phyloP scores from a whole-genome alignment of 2,888 invertebrate genomes.

The Scaeva pyrastri region DNA sequence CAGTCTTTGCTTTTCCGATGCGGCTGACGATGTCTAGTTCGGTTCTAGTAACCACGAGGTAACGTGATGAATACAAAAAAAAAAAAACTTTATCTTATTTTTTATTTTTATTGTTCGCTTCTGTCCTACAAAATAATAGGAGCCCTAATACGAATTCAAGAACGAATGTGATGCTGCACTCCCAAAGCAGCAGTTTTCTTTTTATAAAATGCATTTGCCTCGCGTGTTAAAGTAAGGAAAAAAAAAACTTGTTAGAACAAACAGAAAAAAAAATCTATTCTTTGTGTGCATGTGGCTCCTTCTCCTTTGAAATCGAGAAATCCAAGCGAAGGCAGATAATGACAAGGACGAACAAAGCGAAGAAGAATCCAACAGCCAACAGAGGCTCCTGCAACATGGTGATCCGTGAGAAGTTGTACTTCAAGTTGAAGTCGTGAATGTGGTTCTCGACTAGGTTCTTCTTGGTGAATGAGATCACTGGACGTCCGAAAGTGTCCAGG shows the following conservation, averaged over 20 bases:
- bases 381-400: slow-evolving; percentile 97
- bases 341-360: slow-evolving; percentile 94
- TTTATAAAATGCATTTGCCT: slow-evolving; percentile 28
- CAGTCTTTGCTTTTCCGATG: too few species aligned
- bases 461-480: slow-evolving; percentile 92
- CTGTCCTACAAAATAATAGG: slow-evolving; percentile 48
- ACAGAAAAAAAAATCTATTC: slow-evolving; percentile 80
- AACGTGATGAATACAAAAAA: background rate
- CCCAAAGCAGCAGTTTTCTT: slow-evolving; percentile 1
- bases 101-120: slow-evolving; percentile 40
- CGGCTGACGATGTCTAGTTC: too few species aligned
- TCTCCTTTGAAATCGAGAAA: slow-evolving; percentile 94
- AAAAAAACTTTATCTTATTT: slow-evolving; percentile 1
- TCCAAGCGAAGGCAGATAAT: slow-evolving; percentile 98
- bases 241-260: slow-evolving; percentile 35
- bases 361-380: slow-evolving; percentile 94
- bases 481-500: slow-evolving; percentile 96
- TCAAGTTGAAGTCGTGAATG: slow-evolving; percentile 96
- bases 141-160: slow-evolving; percentile 46
- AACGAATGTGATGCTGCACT: slow-evolving; percentile 42
- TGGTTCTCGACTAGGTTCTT: slow-evolving; percentile 97
- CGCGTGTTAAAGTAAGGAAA: background rate
- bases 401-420: slow-evolving; percentile 93
- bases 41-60: too few species aligned
- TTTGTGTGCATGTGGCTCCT: slow-evolving; percentile 84